Conservation (phyloP, 2,888 invertebrate genomes). For the Trypoxylon attenuatum region DNA sequence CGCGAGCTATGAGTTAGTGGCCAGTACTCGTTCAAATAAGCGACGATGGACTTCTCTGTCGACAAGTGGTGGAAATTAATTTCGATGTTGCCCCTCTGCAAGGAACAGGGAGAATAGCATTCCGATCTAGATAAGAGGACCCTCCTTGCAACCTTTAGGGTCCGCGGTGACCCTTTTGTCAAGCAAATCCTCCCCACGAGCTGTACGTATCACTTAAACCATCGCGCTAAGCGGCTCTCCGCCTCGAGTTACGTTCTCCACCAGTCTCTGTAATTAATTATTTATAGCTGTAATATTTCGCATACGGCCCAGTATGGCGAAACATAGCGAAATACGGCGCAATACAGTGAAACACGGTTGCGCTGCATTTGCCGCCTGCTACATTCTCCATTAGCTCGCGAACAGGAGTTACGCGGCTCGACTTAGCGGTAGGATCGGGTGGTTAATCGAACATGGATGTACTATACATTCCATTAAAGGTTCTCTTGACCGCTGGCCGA, state of each 20-base stretch:
- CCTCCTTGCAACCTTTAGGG: conserved; percentile 42
- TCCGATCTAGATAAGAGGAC: conserved; percentile 53
- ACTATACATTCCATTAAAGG: not conserved
- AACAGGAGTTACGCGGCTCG: conserved; percentile 24
- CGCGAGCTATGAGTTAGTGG: conserved; percentile 13
- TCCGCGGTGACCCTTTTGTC: conserved; percentile 50
- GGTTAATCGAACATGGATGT: conserved; percentile 19
- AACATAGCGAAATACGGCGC: too few species aligned
- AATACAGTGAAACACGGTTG: too few species aligned
- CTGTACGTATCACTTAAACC: conserved; percentile 52
- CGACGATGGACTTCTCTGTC: conserved; percentile 43
- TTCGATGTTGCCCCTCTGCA: conserved; percentile 41
- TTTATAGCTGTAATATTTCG: conserved; percentile 37
- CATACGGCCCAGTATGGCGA: too few species aligned
- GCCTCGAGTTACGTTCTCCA: conserved; percentile 27
- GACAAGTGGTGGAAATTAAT: conserved; percentile 54
- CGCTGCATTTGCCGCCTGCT: too few species aligned
- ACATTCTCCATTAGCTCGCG: too few species aligned
- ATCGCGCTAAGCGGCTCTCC: conserved; percentile 41
- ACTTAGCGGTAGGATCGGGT: conserved; percentile 13
- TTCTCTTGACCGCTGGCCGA: not conserved
- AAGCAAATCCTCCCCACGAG: conserved; percentile 47
- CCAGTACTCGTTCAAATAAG: conserved; percentile 5
- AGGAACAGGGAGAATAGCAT: conserved; percentile 19
- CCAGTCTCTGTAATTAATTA: conserved; percentile 43